Evolutionary conservation across 2,797 vertebrate species (phyloP).

Genomic region (Peromyscus nudipes): DNA sequence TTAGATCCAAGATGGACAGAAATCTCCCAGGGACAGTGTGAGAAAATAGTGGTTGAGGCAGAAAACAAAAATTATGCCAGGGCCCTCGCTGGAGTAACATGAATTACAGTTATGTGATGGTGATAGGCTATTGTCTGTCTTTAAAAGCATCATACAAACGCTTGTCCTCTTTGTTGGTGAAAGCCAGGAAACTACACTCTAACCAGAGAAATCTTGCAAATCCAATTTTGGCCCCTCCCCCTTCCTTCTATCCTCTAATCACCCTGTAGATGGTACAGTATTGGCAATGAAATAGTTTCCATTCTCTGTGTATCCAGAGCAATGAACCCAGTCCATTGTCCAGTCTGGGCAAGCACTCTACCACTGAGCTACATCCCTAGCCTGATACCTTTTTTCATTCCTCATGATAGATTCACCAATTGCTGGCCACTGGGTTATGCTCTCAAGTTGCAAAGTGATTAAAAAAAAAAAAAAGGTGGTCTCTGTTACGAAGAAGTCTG

Average conservation of each 20-base stretch:
- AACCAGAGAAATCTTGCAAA: constrained; percentile 2
- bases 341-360: background rate
- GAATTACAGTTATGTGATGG: background rate
- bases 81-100: background rate
- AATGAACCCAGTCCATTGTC: background rate
- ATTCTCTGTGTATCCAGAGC: background rate
- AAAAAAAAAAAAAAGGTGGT: background rate
- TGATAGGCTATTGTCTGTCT: background rate
- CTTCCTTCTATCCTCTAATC: background rate
- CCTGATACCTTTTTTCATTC: background rate
- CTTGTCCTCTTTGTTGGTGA: background rate
- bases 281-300: background rate
- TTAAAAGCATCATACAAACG: background rate
- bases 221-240: background rate
- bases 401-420: background rate
- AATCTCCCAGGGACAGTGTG: background rate
- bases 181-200: constrained; percentile 29
- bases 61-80: background rate
- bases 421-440: background rate
- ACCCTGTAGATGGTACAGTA: background rate
- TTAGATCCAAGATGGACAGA: background rate
- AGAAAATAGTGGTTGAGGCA: background rate
- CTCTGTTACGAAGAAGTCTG: background rate
- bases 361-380: background rate
- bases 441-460: background rate